Conservation (phyloP, 2,888 invertebrate genomes). For the Watsonalla cultraria region DNA sequence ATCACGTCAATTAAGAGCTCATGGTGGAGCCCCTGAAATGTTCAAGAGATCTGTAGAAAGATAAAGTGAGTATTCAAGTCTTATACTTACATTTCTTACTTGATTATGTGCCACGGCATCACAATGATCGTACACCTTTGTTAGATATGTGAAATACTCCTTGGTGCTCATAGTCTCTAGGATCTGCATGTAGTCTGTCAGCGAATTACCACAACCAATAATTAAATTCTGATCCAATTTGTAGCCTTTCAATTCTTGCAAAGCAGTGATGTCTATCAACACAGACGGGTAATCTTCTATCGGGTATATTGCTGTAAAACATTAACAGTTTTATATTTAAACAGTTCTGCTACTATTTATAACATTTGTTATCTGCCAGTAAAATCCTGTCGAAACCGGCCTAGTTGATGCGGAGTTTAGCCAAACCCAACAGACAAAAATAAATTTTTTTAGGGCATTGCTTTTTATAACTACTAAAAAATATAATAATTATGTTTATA, state of each 20-base stretch:
- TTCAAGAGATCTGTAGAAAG: too few relatives aligned
- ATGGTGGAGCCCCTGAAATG: too few relatives aligned
- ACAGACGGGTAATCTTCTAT: slow-evolving; percentile 47
- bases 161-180: slow-evolving; percentile 45
- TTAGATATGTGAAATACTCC: slow-evolving; percentile 79
- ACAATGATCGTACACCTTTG: slow-evolving; percentile 80
- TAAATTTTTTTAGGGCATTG: too few relatives aligned
- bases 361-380: too few relatives aligned
- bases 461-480: too few relatives aligned
- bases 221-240: slow-evolving; percentile 53
- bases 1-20: too few relatives aligned
- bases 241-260: slow-evolving; percentile 48
- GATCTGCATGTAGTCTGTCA: slow-evolving; percentile 59
- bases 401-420: too few relatives aligned
- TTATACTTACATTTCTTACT: slow-evolving; percentile 82
- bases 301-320: slow-evolving; percentile 51
- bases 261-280: slow-evolving; percentile 55
- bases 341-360: too few relatives aligned
- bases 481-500: too few relatives aligned
- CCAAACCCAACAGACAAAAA: too few relatives aligned
- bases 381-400: too few relatives aligned
- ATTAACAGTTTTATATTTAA: neutral
- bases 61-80: too few relatives aligned
- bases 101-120: slow-evolving; percentile 85
- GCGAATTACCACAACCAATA: slow-evolving; percentile 54